Evolutionary conservation across 23 tunicate species (phyloP).

Genomic region (Botrylloides violaceus): DNA sequence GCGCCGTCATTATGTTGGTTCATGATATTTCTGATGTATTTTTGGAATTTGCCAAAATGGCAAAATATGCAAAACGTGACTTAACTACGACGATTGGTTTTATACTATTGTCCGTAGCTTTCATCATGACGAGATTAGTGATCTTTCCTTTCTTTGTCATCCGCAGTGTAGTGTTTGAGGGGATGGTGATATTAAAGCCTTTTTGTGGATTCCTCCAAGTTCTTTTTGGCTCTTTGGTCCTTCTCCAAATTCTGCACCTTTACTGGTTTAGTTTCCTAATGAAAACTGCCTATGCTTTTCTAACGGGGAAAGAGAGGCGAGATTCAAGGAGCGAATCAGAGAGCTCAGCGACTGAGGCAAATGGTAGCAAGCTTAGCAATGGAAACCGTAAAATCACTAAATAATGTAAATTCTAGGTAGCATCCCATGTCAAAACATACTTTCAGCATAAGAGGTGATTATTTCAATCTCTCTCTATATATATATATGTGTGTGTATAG

Average conservation of each 20-base stretch:
- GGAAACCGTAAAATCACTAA: no score
- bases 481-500: no score
- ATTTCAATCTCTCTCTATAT: no score
- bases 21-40: slow-evolving; percentile 28
- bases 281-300: neutral
- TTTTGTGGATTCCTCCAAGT: slow-evolving; percentile 2
- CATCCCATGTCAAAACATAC: no score
- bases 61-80: neutral
- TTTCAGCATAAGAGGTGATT: no score
- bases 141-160: slow-evolving; percentile 15
- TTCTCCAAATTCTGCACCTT: slow-evolving; percentile 11
- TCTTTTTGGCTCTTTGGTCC: neutral
- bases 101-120: slow-evolving; percentile 4
- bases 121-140: slow-evolving; percentile 1
- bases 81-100: neutral
- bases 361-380: no score
- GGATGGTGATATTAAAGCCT: slow-evolving; percentile 10
- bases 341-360: slow-evolving; percentile 4
- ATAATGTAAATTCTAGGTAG: no score
- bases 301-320: neutral
- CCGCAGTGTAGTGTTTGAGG: neutral
- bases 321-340: slow-evolving; percentile 16
- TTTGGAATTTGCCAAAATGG: slow-evolving; percentile 15
- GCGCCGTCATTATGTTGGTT: neutral
- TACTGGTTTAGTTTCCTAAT: slow-evolving; percentile 6